Base-by-base conservation (phyloP, 2,888 invertebrate genomes). In the Himalopsyche anomala region DNA sequence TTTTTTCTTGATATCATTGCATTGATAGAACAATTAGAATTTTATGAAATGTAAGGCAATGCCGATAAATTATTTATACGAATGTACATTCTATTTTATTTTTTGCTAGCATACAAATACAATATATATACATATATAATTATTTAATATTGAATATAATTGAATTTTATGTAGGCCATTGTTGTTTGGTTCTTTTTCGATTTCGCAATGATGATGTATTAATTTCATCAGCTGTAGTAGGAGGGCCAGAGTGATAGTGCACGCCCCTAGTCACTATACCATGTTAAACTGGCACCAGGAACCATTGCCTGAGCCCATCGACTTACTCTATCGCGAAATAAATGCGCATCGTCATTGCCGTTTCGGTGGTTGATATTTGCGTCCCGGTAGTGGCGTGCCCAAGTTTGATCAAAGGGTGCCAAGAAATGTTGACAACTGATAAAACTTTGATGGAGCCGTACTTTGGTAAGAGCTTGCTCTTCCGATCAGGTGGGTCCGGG, bases 291-390 rank as follows among this genome's bases (percentile, higher is more conserved):
- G 74, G 38, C 74, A 74, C 74, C 74, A 36, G 74, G 74, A 74
- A 74, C 74, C 74, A 62, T 62, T 62, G 62, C 62, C 62, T 28
- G 28, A 11, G 19, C 62, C 19, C 62, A 74, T 36, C 38, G 38
- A 74, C 74, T 74, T 74, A 74, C 74, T 38, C 74, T 74, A 74
- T 74, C 74, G 74, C 74, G 74, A 74, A 74, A 36, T 15, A 74
- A 74, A 74, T 74, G 28, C 74, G 74, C 74, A 74, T 38, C 74
- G 74, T 74, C 74, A 74, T 74, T 74, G 74, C 74, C 74, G 36
- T 74, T 74, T 38, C 74, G 15, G 74, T 74, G 74, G 74, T 74
- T 74, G 74, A 74, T 74, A 74, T 74, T 74, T 15, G 12, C 15
- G 74, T 74, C 28, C 28, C 9, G 12, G 0, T 12, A 74, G 74